phyloP scores from a whole-genome alignment of 2,797 vertebrate genomes.

The Microctenopoma stevenorrisi region DNA sequence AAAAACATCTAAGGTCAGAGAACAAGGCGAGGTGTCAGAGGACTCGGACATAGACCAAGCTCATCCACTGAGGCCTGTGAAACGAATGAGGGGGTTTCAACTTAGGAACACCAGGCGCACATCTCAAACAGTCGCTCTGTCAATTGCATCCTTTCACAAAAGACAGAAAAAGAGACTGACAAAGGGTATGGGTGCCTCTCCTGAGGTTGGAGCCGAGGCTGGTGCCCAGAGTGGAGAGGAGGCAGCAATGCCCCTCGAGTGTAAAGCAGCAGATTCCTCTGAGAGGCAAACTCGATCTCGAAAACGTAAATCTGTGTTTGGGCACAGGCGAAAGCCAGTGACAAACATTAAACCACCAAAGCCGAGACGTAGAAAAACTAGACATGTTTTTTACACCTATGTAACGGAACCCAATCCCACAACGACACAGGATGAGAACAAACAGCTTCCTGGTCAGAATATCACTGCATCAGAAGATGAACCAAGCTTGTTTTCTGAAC shows the following conservation, averaged over 20 bases:
- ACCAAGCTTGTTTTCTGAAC: slow-evolving; percentile 48
- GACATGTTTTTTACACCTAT: slow-evolving; percentile 70
- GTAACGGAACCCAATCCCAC: slow-evolving; percentile 37
- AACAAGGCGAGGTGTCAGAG: slow-evolving; percentile 44
- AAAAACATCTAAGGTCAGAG: slow-evolving; percentile 51
- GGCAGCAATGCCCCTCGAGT: slow-evolving; percentile 51
- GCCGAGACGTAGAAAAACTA: slow-evolving; percentile 32
- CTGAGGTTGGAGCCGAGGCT: slow-evolving; percentile 62
- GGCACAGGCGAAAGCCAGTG: slow-evolving; percentile 50
- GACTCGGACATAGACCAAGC: slow-evolving; percentile 27
- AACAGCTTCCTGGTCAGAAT: slow-evolving; percentile 46
- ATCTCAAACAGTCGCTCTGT: slow-evolving; percentile 44
- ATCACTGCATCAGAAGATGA: slow-evolving; percentile 38
- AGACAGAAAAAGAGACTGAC: slow-evolving; percentile 53
- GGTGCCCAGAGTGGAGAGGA: slow-evolving; percentile 65
- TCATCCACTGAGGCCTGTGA: slow-evolving; percentile 37
- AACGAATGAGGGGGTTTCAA: slow-evolving; percentile 43
- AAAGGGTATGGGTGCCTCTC: slow-evolving; percentile 62
- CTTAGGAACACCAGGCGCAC: slow-evolving; percentile 30
- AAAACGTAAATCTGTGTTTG: slow-evolving; percentile 66
- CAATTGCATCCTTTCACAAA: slow-evolving; percentile 54
- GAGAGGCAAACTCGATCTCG: slow-evolving; percentile 23
- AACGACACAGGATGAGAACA: slow-evolving; percentile 4
- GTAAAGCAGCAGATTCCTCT: slow-evolving; percentile 36
- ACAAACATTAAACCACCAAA: slow-evolving; percentile 9